Evolutionary conservation across 2,113 vertebrate species (phyloP), one percentile per base, ranked within the genome.

Genomic region (Plotosus lineatus): DNA sequence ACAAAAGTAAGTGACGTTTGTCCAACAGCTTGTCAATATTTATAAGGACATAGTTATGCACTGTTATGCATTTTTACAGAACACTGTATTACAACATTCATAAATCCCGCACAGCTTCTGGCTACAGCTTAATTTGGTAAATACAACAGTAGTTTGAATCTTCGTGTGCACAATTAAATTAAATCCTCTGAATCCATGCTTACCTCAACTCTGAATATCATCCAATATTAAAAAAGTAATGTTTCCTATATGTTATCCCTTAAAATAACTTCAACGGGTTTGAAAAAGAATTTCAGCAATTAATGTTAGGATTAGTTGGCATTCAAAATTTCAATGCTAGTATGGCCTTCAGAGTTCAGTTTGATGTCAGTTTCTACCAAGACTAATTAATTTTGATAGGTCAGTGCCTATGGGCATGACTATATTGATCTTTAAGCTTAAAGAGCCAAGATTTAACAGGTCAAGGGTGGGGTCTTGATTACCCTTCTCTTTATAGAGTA

Each of bases 391-490:
- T 63, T 77, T 83, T 42, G 14, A 66, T 72, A 71, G 48, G 63
- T 61, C 74, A 69, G 19, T 60, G 55, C 38, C 36, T 28, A 65
- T 9, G 11, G 74, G 28, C 19, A 78, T 26, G 42, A 17, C 10
- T 33, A 69, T 48, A 44, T 84, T 63, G 26, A 68, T 78, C 77
- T 80, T n/a, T 72, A 23, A 36, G 23, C 77, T 85, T 81, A 53
- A 78, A 80, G 17, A 80, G 40, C 40, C 63, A 86, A 74, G 77
- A 55, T 82, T 65, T 71, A 79, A 53, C 11, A 65, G 83, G 46
- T 86, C 83, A 82, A 19, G 68, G 84, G 69, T 83, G 42, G 82
- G 12, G 55, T 76, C 65, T 81, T 83, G 40, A 83, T 83, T 60
- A 83, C 51, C n/a, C 26, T 56, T 71, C 61, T 53, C 60, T 73